phyloP scores from a whole-genome alignment of 2,113 vertebrate genomes.

The Pavo muticus region DNA sequence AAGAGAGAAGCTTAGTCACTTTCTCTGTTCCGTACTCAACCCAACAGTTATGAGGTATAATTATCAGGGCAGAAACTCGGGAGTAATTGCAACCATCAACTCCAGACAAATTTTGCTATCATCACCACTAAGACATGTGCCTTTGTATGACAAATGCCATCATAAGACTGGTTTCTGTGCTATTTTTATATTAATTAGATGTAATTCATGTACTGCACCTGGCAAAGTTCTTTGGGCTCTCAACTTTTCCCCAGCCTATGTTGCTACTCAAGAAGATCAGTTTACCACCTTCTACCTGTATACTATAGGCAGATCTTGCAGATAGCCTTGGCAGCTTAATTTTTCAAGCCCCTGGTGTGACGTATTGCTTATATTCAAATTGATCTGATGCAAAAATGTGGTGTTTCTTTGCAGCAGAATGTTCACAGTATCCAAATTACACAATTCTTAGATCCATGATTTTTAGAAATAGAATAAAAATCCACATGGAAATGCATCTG shows the following conservation, averaged over 20 bases:
- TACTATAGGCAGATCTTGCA: neutral
- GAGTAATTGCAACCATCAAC: neutral
- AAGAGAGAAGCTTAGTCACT: neutral
- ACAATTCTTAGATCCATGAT: neutral
- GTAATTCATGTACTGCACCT: neutral
- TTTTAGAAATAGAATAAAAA: neutral
- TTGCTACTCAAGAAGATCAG: neutral
- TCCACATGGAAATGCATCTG: neutral
- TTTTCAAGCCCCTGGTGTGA: neutral
- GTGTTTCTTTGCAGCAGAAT: neutral
- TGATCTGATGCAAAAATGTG: neutral
- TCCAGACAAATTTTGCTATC: neutral
- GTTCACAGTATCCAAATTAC: neutral
- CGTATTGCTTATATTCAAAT: fast-evolving
- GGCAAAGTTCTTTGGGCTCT: neutral
- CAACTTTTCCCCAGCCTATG: neutral
- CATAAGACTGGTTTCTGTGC: neutral
- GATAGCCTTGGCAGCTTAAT: neutral
- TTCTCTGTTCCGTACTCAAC: neutral
- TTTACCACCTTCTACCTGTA: neutral
- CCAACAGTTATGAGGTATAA: neutral
- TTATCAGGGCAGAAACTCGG: neutral
- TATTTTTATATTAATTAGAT: neutral
- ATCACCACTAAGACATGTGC: neutral
- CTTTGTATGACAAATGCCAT: neutral